Base-by-base conservation (phyloP, 2,797 vertebrate genomes). In the Amphiprion clarkii region DNA sequence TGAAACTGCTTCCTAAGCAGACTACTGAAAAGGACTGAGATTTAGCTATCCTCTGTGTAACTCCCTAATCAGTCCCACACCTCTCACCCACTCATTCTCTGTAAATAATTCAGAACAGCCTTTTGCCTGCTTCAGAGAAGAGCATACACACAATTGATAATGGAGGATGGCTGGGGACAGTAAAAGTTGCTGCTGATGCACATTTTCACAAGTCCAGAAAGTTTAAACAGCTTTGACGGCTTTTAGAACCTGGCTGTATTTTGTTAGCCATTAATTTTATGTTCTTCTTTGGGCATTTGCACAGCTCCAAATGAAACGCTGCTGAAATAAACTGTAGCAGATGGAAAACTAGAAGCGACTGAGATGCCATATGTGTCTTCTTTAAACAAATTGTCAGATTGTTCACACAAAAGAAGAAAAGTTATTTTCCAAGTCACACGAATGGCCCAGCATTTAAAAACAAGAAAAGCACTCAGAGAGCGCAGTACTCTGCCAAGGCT, bases 81-180 rank as follows among this genome's bases (percentile, higher is more conserved):
- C 87, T 89, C 90, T 90, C 78, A 86, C 85, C 78, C 82, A 86
- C 88, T 82, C 85, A 54, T 85, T 83, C 80, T 78, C 66, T 86
- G 87, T 93, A 90, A 93, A 92, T 93, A 91, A 93, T 94, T 93
- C 82, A 94, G 73, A 84, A 67, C 79, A 71, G 76, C 81, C 64
- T 78, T 88, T 87, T 71, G 76, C 84, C 79, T 69, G 78, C 83
- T 74, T 14, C 51, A 53, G 68, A 72, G 60, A 81, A 65, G 68
- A 86, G 73, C 29, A 27, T 59, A 73, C 62, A 80, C 70, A 71
- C 67, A 78, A 55, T 58, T 79, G 74, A 87, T 83, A 76, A 78
- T 69, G 39, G 69, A 68, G 63, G 62, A 74, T 57, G 39, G 65
- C 64, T 14, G 23, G 55, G 60, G 69, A 73, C 66, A 8, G 27